Evolutionary conservation across 2,888 invertebrate species (phyloP).

Genomic region (Standfussiana lucernea): DNA sequence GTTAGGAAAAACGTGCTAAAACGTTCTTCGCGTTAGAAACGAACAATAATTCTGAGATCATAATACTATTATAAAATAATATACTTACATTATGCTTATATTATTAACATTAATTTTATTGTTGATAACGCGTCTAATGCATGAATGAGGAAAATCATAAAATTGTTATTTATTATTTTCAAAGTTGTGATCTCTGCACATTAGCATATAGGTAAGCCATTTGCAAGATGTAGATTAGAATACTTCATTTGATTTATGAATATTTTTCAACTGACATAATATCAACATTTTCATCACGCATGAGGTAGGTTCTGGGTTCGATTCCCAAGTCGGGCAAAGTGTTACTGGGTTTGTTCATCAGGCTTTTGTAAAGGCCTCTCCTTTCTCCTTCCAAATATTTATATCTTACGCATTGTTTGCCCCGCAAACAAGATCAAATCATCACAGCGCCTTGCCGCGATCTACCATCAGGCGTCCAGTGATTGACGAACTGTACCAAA

Average conservation of each 20-base stretch:
- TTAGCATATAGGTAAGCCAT: not conserved
- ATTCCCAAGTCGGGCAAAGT: not conserved
- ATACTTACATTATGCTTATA: not conserved
- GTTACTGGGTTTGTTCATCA: not conserved
- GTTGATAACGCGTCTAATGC: slow-evolving; percentile 7
- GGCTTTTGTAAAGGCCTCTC: not conserved
- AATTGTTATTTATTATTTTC: slow-evolving; percentile 3
- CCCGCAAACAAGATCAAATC: not conserved
- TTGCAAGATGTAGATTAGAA: not conserved
- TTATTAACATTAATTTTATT: slow-evolving; percentile 9
- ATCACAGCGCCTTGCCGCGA: not conserved
- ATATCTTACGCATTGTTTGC: not conserved
- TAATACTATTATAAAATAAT: not conserved
- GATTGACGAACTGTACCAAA: not conserved
- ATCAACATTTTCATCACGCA: not conserved
- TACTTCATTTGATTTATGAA: too few relatives aligned
- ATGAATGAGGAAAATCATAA: slow-evolving; percentile 37
- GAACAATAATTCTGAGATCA: slow-evolving; percentile 21
- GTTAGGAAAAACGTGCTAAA: slow-evolving; percentile 33
- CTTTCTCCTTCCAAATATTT: not conserved
- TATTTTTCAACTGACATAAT: not conserved
- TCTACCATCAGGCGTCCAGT: not conserved
- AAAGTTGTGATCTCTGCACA: not conserved
- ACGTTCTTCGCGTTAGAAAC: not conserved
- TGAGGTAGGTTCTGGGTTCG: not conserved